phyloP scores from a whole-genome alignment of 2,113 vertebrate species.

The Laterallus jamaicensis region DNA sequence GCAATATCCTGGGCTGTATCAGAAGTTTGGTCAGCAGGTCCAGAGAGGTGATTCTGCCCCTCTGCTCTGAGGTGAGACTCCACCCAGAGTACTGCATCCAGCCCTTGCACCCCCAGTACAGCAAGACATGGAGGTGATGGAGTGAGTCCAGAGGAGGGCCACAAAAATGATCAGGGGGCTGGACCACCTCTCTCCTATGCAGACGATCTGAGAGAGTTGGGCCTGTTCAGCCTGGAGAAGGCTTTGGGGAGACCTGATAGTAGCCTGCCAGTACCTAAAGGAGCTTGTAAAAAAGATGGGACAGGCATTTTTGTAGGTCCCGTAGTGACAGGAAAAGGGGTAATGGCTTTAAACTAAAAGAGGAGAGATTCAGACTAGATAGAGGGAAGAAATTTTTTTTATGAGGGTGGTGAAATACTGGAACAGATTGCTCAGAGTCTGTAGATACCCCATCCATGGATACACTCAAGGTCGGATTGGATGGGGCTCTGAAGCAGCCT shows the following conservation, averaged over 20 bases:
- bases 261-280: background rate
- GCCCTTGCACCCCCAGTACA: background rate
- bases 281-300: background rate
- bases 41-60: background rate
- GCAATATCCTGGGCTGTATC: background rate
- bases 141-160: accelerated
- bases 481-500: background rate
- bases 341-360: background rate
- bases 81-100: background rate
- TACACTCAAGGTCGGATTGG: background rate
- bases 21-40: background rate
- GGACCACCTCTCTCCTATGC: background rate
- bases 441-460: background rate
- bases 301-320: background rate
- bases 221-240: background rate
- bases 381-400: background rate
- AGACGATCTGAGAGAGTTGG: background rate
- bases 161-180: no score
- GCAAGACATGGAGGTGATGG: background rate
- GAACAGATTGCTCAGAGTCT: background rate
- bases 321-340: accelerated
- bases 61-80: background rate
- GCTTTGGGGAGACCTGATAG: accelerated
- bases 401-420: background rate
- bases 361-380: no score